Evolutionary conservation across 2,888 invertebrate species (phyloP), one percentile per base, ranked within the genome.

Genomic region (Nymphalis polychloros): DNA sequence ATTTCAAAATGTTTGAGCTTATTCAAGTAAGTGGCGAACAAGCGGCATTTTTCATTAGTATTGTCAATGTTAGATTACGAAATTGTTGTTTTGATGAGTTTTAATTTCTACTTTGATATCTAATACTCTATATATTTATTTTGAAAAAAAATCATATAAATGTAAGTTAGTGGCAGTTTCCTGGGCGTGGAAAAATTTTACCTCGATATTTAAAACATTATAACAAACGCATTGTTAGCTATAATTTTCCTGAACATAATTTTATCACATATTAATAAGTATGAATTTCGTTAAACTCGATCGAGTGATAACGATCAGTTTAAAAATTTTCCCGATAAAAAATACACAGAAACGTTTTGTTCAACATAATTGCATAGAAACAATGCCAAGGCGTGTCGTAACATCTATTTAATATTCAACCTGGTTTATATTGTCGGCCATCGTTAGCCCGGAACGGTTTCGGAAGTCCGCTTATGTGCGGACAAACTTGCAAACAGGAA

Each of bases 341-440:
- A 59, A 52, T 55, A 23, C 61, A 19, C n/a, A 27, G 20, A 31
- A 60, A 47, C n/a, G 55, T 57, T 49, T 63, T 57, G 23, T 53
- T 59, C 23, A 52, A 63, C 8, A 63, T 69, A 66, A 66, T 66
- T 52, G 50, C 64, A 35, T 31, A 47, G 61, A 57, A 57, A 67
- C 55, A 62, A 62, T 62, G 65, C 65, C 62, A 53, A 63, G 60
- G 53, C 63, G 55, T 59, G 63, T 70, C 66, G 61, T 62, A 62
- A 67, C 55, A 41, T 23, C 41, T 50, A 46, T 67, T 70, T 67
- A 50, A 64, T 67, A 70, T 69, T 69, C 69, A 66, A 63, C 69
- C 63, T 66, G 62, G 61, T 65, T 63, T 66, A 61, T 67, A 47
- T 48, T 35, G 52, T 61, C 35, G 61, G 53, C 17, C 61, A 55